phyloP scores from a whole-genome alignment of 2,113 vertebrate species.

The Eidolon helvum region DNA sequence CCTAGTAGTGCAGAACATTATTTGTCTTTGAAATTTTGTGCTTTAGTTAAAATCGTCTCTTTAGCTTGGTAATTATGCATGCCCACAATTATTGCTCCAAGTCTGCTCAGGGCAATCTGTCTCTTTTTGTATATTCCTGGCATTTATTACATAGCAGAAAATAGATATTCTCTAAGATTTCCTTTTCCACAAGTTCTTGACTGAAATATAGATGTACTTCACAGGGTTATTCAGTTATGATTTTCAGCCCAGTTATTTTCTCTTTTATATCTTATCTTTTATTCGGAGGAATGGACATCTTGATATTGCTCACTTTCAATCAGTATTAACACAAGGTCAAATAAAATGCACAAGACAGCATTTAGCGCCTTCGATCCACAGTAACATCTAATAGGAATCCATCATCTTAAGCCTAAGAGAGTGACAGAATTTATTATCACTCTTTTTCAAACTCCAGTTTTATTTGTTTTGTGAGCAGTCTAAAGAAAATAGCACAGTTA shows the following conservation, averaged over 20 bases:
- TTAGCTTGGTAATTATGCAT: constrained; percentile 17
- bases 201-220: background rate
- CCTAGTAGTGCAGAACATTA: background rate
- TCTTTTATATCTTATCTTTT: background rate
- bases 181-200: background rate
- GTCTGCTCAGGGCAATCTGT: constrained; percentile 8
- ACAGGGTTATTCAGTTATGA: background rate
- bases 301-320: background rate
- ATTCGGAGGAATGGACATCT: background rate
- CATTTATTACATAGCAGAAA: background rate
- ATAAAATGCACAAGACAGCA: background rate
- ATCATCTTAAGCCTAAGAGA: background rate
- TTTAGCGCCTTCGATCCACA: background rate
- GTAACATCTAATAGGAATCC: background rate
- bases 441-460: background rate
- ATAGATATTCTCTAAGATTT: background rate
- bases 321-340: background rate
- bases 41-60: background rate
- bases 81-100: background rate
- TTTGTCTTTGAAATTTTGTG: constrained; percentile 39
- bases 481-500: constrained; percentile 42
- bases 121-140: background rate
- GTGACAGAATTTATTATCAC: constrained; percentile 45
- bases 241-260: background rate
- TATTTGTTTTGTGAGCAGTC: constrained; percentile 53